Base-by-base conservation (phyloP, 2,797 vertebrate genomes). In the Lagorchestes hirsutus region DNA sequence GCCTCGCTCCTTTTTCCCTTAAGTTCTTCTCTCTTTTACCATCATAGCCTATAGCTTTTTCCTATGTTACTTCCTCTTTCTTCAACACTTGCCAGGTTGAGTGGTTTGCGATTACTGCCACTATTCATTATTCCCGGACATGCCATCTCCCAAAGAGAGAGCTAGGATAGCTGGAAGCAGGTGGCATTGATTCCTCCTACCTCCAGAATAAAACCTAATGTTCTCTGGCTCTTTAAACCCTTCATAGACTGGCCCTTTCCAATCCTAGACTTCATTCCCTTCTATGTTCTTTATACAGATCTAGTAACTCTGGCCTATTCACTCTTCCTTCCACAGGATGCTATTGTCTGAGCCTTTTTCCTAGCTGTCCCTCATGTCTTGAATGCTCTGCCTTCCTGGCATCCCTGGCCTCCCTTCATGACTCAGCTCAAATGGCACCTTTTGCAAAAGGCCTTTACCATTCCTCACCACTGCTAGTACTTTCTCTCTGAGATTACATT, bases 21-120 rank as follows among this genome's bases (percentile, higher is more conserved):
- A 24, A 82, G 18, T 24, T 92, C 54, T 92, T 24, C 31, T 93
- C 46, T 27, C 13, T 8, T 91, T 92, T 91, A 16, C 34, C 92
- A 90, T 92, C 14, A 22, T 93, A 92, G 24, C 95, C 87, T 97
- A 67, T 92, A 27, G 13, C 55, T 95, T 28, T 90, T 50, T 55
- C 29, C 92, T 90, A 34, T 93, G 56, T 46, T 90, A 92, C 94
- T 52, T 91, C 40, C 28, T 93, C 91, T 82, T 94, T 34, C 40
- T 14, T 93, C 87, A 94, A 22, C 90, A 24, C 59, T 92, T 95
- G 58, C 22, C 24, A 92, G 59, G 56, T 90, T 87, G 91, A 95
- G 57, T 24, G 74, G 40, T 82, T 46, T 82, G 74, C 9, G 40
- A 46, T 40, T 82, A 22, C 46, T 82, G 40, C 74, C 46, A 22